Evolutionary conservation across 2,888 invertebrate genomes (phyloP).

Genomic region (Pardosa pseudoannulata): DNA sequence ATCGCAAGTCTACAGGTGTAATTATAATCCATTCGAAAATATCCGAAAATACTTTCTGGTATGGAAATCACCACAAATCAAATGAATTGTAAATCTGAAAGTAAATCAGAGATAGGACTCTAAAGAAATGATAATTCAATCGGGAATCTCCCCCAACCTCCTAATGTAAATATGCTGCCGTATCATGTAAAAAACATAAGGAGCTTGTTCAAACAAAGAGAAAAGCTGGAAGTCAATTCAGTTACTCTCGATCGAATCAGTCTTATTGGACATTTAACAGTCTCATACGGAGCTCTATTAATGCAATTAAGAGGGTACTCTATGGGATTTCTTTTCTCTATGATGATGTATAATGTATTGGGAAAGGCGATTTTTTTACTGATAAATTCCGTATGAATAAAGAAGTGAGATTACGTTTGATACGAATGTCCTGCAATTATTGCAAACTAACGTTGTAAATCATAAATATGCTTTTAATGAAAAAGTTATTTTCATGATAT

Average conservation of each 20-base stretch:
- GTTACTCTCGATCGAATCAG: not conserved
- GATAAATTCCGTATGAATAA: too few species aligned
- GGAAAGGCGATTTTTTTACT: too few species aligned
- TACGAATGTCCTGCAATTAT: too few species aligned
- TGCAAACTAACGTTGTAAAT: too few species aligned
- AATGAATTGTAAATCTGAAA: not conserved
- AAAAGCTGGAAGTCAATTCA: not conserved
- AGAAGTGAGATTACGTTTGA: too few species aligned
- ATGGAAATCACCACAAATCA: not conserved
- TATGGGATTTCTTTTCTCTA: too few species aligned
- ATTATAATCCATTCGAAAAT: not conserved
- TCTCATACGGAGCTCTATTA: not conserved
- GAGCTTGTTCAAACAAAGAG: not conserved
- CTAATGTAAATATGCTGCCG: not conserved
- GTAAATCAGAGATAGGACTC: not conserved
- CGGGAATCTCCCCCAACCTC: not conserved
- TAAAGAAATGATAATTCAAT: constrained; percentile 11
- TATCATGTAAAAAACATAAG: constrained; percentile 15
- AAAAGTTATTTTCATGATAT: too few species aligned
- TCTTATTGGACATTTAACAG: not conserved
- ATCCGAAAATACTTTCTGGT: not conserved
- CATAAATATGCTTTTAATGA: too few species aligned
- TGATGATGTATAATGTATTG: too few species aligned
- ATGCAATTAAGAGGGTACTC: not conserved
- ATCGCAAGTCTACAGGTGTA: not conserved